phyloP scores from a whole-genome alignment of 2,113 vertebrate genomes.

The Otolemur garnettii region DNA sequence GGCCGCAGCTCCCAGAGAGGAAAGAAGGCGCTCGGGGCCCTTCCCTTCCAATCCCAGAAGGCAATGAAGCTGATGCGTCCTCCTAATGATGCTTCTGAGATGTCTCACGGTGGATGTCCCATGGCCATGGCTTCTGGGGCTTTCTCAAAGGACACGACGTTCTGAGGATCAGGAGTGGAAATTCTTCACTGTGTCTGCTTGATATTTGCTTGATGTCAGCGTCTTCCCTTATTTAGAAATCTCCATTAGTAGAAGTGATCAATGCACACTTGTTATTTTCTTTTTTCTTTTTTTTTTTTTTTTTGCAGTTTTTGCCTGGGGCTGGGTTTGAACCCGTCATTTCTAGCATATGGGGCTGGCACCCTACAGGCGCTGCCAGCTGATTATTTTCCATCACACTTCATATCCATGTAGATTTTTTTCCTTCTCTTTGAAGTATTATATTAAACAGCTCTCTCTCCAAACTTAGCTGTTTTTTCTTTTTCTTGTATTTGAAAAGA shows the following conservation, averaged over 20 bases:
- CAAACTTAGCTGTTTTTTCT: constrained; percentile 42
- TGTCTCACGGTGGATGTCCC: constrained; percentile 67
- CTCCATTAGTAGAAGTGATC: constrained; percentile 53
- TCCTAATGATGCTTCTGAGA: constrained; percentile 76
- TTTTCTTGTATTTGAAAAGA: constrained; percentile 73
- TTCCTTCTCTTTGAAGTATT: constrained; percentile 67
- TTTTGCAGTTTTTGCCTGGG: too few relatives aligned
- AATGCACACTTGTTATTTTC: constrained; percentile 60
- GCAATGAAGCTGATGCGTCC: constrained; percentile 75
- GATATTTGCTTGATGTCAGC: constrained; percentile 75
- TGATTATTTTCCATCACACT: constrained; percentile 48
- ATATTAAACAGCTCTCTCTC: constrained; percentile 50
- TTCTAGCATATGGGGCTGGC: too few relatives aligned
- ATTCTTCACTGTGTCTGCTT: constrained; percentile 67
- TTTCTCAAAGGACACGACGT: constrained; percentile 69
- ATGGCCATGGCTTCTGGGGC: constrained; percentile 76
- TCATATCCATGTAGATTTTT: constrained; percentile 74
- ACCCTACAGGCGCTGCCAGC: too few relatives aligned
- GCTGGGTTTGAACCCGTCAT: too few relatives aligned
- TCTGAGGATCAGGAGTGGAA: constrained; percentile 74
- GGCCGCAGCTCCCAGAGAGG: constrained; percentile 75
- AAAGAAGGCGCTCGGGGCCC: constrained; percentile 72
- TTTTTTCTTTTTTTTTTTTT: constrained; percentile 57
- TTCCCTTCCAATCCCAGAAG: constrained; percentile 52
- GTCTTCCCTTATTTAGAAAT: constrained; percentile 66